Evolutionary conservation across 1,140 invertebrate genomes (phyloP), one percentile per base, ranked within the genome.

Genomic region (Phocides pigmalion): DNA sequence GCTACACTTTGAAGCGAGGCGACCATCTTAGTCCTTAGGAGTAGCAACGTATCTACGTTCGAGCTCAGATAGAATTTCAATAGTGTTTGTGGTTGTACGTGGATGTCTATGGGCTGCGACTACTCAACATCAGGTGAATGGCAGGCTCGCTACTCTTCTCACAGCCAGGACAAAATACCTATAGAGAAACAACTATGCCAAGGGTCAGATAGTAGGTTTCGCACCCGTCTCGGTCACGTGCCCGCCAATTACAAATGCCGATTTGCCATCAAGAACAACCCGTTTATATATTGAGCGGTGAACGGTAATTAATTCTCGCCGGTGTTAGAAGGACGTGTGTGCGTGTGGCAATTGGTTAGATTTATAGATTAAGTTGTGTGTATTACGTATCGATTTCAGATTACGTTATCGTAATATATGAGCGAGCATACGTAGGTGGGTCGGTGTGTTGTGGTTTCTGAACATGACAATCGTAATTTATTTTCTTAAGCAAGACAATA

Each of bases 241-340:
- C 16, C 15, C 14, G 25, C 50, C 50, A 64, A 64, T 64, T 64
- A 54, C 50, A 16, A 44, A 49, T 62, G 12, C 35, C 28, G 16
- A 25, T 50, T 50, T n/a, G 9, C 12, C 47, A 51, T 42, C 62
- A 51, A 64, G 51, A 32, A n/a, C 50, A 6, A 50, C 47, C 25
- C 28, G 22, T 32, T 50, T 50, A 9, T 16, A 16, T 16, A 50
- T 8, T 35, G 12, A 39, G 20, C 46, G 19, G 62, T 41, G 62
- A 64, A 64, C 32, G 62, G 51, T 19, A 62, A 65, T 66, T 62
- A 72, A 62, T 56, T 17, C 53, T 54, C 28, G 49, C 28, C 49
- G 19, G 32, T 32, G 46, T 58, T 53, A 68, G 35, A 35, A 37
- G 42, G 20, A 64, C 63, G 32, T 54, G 63, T 62, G 42, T 62